Base-by-base conservation (phyloP, 2,888 invertebrate species). In the Yponomeuta malinellus region DNA sequence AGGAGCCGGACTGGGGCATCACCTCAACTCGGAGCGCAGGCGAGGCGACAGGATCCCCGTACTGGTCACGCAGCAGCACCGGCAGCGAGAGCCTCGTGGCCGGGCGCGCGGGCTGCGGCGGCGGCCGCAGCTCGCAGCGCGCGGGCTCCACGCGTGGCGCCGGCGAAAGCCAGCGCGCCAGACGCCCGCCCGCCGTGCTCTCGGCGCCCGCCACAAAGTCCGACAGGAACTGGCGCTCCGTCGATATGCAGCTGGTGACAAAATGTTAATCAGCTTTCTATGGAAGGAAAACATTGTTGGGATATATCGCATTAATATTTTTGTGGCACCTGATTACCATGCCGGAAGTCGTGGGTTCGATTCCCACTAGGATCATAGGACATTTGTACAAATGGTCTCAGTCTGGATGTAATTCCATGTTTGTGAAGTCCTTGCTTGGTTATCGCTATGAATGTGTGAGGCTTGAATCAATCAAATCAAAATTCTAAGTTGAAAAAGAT, bases 111-210 rank as follows among this genome's bases (percentile, higher is more conserved):
- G 96, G 94, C 76, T 95, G 85, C 71, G 94, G 89, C 52, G 96
- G 95, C 78, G 96, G 95, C 73, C 96, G 92, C 71, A 98, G 94
- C 86, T 98, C 97, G 85, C 98, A 98, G 81, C 96, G 96, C 73
- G 94, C 82, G 0, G 98, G 97, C 87, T 98, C 98, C 69, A 98
- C 96, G 75, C 96, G 96, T 43, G 98, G 95, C 79, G 97, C 97
- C 1, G 98, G 98, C 81, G 98, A 97, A 72, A 99, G 90, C 98
- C 99, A 99, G 81, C 97, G 95, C 0, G 98, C 98, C 75, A 99
- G 91, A 71, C 98, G 94, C 5, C 98, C 98, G 0, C 99, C 99
- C 1, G 97, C 97, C 0, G 95, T 94, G 10, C 96, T 96, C 31
- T 96, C 95, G 0, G 95, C 95, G 72, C 98, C 97, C 52, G 95